Evolutionary conservation across 2,797 vertebrate genomes (phyloP), one percentile per base, ranked within the genome.

Genomic region (Sebastes itinus): DNA sequence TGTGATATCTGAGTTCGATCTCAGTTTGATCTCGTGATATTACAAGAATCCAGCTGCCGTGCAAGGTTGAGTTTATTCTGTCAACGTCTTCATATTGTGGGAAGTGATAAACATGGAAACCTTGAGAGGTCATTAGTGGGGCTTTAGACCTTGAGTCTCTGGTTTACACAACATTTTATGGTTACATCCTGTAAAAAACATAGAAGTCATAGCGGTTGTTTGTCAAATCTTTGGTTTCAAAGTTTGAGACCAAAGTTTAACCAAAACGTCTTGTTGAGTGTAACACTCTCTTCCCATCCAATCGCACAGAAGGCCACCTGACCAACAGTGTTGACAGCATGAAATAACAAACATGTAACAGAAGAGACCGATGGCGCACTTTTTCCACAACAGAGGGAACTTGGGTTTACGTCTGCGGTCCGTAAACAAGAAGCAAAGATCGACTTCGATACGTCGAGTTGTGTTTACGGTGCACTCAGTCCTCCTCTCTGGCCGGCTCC

Each of bases 321-420:
- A 75, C 46, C 61, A 4, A n/a, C n/a, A 22, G 54, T 11, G 87
- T 13, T 85, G 88, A 85, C 81, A 86, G 62, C 18, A 72, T 20
- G 56, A 77, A 75, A 78, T 20, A 81, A 85, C 87, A 81, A 60
- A 61, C 23, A 6, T n/a, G 74, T n/a, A 64, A 84, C 75, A 54
- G 69, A 61, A 46, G 28, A 86, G 65, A 76, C 22, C 28, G 18
- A 38, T 27, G 49, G 69, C 27, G 8, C 73, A 27, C 7, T 73
- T 72, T 81, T 59, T 77, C 82, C 49, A 73, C 77, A 62, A 75
- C 20, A 82, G 9, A 69, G 16, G 11, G 30, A 63, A 10, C 11
- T 7, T 3, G 1, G 58, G 72, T 92, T 91, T 78, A 82, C 12
- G 30, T 71, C 78, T 64, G 12, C 3, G 16, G 27, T 28, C 38